These are phyloP conservation scores for Bugula neritina DNA, from an alignment of 2,888 invertebrate genomes.

Conservation along the genomic window DNA sequence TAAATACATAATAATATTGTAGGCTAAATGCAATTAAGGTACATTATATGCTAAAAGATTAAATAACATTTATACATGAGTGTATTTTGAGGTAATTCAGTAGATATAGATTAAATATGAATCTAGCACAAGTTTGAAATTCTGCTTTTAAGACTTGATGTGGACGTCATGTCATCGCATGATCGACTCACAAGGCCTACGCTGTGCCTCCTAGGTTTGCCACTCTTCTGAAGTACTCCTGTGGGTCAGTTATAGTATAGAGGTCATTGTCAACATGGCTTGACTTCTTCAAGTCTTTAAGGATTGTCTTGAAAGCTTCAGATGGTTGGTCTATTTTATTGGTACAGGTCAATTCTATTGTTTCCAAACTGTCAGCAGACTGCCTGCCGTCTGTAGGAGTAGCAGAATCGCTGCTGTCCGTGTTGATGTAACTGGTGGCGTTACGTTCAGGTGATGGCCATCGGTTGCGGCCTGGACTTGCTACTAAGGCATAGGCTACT, in stretches of 20 bases:
- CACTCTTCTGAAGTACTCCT: slow-evolving; percentile 11
- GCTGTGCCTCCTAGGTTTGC: neutral
- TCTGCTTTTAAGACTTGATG: too few species aligned
- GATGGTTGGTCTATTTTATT: neutral
- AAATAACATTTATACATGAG: too few species aligned
- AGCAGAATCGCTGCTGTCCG: neutral
- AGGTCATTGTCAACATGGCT: neutral
- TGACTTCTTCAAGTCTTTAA: neutral
- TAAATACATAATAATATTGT: too few species aligned
- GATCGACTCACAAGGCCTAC: too few species aligned
- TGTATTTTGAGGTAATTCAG: too few species aligned
- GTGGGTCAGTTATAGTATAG: neutral
- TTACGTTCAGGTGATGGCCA: slow-evolving; percentile 18
- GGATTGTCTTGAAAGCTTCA: neutral
- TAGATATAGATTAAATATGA: too few species aligned
- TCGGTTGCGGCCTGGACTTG: slow-evolving; percentile 7
- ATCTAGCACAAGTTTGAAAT: too few species aligned
- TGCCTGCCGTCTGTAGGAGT: neutral
- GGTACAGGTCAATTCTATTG: neutral
- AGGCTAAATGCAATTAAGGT: too few species aligned
- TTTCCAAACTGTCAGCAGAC: slow-evolving; percentile 10
- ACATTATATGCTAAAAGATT: too few species aligned
- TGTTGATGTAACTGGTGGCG: slow-evolving; percentile 19
- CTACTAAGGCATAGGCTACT: slow-evolving; percentile 12
- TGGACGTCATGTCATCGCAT: too few species aligned